A percentile compares a stretch with the other conserved stretches of the same genome.
phyloP scores from a whole-genome alignment of 1,140 invertebrate species.

The Pachyrhynchus sulphureomaculatus region DNA sequence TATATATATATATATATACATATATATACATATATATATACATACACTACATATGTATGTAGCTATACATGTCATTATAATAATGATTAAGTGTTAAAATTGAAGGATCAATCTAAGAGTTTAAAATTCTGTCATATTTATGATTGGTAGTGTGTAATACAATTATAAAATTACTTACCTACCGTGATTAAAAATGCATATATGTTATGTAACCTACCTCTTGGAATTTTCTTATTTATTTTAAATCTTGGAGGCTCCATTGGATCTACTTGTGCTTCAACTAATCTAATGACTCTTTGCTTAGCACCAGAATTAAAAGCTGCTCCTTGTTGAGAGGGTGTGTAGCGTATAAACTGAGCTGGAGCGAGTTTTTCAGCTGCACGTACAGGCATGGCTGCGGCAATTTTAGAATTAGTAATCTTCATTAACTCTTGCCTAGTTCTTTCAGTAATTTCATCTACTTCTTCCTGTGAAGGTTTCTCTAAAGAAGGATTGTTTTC shows the following conservation, averaged over 20 bases:
- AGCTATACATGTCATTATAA: too few species aligned
- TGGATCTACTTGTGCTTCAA: conserved; percentile 94
- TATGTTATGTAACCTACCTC: conserved; percentile 59
- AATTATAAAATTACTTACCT: too few species aligned
- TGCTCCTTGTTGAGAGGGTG: conserved; percentile 94
- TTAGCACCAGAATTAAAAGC: conserved; percentile 97
- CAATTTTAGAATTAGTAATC: conserved; percentile 85
- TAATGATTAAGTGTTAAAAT: too few species aligned
- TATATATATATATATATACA: too few species aligned
- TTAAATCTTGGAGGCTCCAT: conserved; percentile 99
- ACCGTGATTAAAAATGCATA: too few species aligned
- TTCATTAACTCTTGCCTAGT: conserved; percentile 83
- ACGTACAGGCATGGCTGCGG: conserved; percentile 90
- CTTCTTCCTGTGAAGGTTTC: conserved; percentile 81
- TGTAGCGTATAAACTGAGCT: conserved; percentile 96
- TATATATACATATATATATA: too few species aligned
- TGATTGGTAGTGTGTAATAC: too few species aligned
- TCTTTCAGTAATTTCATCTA: conserved; percentile 84
- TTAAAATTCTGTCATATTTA: too few species aligned
- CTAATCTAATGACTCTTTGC: conserved; percentile 95
- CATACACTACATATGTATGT: too few species aligned
- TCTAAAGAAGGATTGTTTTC: conserved; percentile 89
- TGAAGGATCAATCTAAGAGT: too few species aligned
- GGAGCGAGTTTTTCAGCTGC: conserved; percentile 85
- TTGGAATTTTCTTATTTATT: conserved; percentile 94